These are phyloP conservation scores for Nomada lathburiana DNA, from an alignment of 2,888 invertebrate genomes.

Conservation along the genomic window DNA sequence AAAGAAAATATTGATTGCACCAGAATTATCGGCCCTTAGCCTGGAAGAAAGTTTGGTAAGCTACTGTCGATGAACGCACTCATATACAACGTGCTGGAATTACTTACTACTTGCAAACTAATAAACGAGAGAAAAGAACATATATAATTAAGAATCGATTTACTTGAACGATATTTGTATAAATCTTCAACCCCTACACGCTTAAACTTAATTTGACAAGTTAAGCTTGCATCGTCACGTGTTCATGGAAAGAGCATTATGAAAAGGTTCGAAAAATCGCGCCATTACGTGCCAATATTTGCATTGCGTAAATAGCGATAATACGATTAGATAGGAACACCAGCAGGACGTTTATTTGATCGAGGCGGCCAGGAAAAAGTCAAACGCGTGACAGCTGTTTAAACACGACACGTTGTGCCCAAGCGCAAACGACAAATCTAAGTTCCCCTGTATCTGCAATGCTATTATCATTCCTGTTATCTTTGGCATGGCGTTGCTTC, in stretches of 20 bases:
- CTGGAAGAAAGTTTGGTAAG: no score
- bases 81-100: no score
- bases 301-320: conserved; percentile 32
- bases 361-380: conserved; percentile 56
- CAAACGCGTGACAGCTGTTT: conserved; percentile 59
- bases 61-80: no score
- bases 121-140: no score
- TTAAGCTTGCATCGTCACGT: not conserved
- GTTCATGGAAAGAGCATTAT: not conserved
- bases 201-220: not conserved
- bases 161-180: no score
- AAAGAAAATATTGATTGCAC: no score
- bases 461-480: conserved; percentile 46
- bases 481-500: conserved; percentile 7
- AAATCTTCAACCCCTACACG: not conserved
- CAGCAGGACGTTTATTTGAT: conserved; percentile 42
- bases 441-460: conserved; percentile 31
- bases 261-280: conserved; percentile 3
- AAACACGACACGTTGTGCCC: conserved; percentile 49
- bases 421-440: conserved; percentile 33
- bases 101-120: no score
- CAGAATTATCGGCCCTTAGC: no score
- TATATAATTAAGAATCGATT: no score
- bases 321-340: conserved; percentile 49
- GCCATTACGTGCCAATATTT: not conserved